phyloP scores from a whole-genome alignment of 2,888 invertebrate genomes.

The Polyommatus iphigenia region DNA sequence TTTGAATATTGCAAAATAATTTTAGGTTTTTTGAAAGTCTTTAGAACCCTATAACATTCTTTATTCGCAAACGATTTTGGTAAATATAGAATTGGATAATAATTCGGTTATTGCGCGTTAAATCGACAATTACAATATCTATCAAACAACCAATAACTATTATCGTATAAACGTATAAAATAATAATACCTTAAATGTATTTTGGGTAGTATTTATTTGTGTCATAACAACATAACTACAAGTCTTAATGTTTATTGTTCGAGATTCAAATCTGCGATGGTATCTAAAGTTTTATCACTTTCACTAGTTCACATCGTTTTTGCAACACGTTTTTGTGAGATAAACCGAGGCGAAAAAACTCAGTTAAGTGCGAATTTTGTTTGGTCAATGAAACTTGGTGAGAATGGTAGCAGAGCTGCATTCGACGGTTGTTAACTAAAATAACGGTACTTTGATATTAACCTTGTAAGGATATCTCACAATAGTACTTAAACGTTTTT shows the following conservation, averaged over 20 bases:
- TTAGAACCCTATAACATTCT: too few relatives aligned
- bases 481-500: too few relatives aligned
- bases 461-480: too few relatives aligned
- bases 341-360: constrained; percentile 1
- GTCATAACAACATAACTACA: constrained; percentile 8
- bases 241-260: constrained; percentile 1
- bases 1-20: not conserved
- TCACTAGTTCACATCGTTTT: constrained; percentile 15
- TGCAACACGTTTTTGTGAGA: constrained; percentile 14
- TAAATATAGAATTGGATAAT: too few relatives aligned
- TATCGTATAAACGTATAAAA: not conserved
- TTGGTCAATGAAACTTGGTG: constrained; percentile 1
- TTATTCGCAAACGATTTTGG: not conserved
- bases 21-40: too few relatives aligned
- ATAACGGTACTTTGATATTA: too few relatives aligned
- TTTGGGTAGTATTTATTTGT: not conserved
- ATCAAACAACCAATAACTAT: not conserved
- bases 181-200: not conserved
- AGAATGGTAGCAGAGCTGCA: not conserved
- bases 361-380: not conserved
- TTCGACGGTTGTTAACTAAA: not conserved
- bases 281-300: not conserved
- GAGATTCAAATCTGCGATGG: not conserved
- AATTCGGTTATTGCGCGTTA: not conserved
- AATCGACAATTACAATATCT: not conserved